These are phyloP conservation scores for Euplexia lucipara DNA, from an alignment of 2,888 invertebrate genomes.

Conservation along the genomic window DNA sequence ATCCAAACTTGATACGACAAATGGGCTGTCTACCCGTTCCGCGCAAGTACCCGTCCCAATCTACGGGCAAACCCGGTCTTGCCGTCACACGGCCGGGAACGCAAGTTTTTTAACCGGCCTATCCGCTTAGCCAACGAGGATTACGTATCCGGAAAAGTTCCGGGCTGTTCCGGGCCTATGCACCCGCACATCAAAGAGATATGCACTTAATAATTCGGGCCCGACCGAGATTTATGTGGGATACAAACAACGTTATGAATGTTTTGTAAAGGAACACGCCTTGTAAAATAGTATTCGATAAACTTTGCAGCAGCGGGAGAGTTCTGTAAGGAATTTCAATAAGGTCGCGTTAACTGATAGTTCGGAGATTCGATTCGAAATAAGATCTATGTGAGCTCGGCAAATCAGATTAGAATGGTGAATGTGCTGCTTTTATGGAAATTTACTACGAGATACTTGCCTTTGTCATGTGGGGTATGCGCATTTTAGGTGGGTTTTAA, in stretches of 20 bases:
- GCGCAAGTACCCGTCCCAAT: slow-evolving; percentile 46
- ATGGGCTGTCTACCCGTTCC: slow-evolving; percentile 48
- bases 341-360: slow-evolving; percentile 54
- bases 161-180: slow-evolving; percentile 34
- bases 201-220: slow-evolving; percentile 47
- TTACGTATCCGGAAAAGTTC: slow-evolving; percentile 46
- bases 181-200: slow-evolving; percentile 44
- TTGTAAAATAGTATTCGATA: slow-evolving; percentile 50
- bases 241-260: slow-evolving; percentile 39
- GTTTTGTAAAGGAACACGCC: slow-evolving; percentile 43
- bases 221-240: slow-evolving; percentile 38
- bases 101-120: slow-evolving; percentile 49
- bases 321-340: slow-evolving; percentile 58
- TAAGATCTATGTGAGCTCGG: slow-evolving; percentile 37
- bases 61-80: slow-evolving; percentile 40
- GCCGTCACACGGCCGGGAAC: slow-evolving; percentile 33
- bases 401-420: slow-evolving; percentile 24
- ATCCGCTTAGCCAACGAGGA: slow-evolving; percentile 41
- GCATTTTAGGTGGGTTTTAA: not conserved
- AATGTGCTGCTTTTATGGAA: slow-evolving; percentile 19
- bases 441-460: not conserved
- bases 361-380: slow-evolving; percentile 43
- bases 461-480: no score
- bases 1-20: slow-evolving; percentile 43
- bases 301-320: slow-evolving; percentile 40